Percentiles rank a stretch among this genome's conserved stretches.
Conservation (phyloP, 2,113 vertebrate species). For the Desmodus rotundus region DNA sequence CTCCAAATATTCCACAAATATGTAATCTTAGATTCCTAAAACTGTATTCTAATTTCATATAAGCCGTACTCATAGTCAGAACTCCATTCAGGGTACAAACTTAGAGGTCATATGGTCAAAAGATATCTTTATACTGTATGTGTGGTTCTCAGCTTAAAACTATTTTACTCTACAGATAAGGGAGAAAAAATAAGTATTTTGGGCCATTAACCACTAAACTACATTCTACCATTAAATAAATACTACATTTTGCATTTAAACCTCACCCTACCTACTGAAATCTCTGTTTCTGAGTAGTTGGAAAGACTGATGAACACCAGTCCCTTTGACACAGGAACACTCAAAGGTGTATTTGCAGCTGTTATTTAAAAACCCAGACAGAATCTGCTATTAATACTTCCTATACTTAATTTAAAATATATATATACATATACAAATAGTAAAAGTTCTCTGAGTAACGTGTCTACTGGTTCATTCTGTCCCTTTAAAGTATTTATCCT, state of each 20-base stretch:
- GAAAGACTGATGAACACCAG: background rate
- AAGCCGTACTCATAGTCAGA: background rate
- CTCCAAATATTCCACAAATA: constrained; percentile 22
- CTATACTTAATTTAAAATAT: background rate
- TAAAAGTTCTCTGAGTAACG: background rate
- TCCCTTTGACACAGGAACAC: background rate
- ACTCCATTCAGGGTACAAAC: background rate
- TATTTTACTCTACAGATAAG: background rate
- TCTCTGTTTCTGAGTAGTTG: background rate
- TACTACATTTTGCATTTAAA: constrained; percentile 19
- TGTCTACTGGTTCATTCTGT: background rate
- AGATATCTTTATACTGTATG: background rate
- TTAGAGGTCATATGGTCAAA: background rate
- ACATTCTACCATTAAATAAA: background rate
- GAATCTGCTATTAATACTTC: constrained; percentile 8
- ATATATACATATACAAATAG: background rate
- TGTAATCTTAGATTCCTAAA: constrained; percentile 26
- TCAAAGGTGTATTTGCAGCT: background rate
- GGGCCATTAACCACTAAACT: background rate
- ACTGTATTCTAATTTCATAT: background rate
- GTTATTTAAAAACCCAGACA: constrained; percentile 21
- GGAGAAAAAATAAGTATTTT: background rate
- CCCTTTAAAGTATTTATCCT: background rate
- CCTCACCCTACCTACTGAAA: background rate
- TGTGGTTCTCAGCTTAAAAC: constrained; percentile 2